Evolutionary conservation across 1,140 invertebrate species (phyloP).

Genomic region (Drosophila seguyi): DNA sequence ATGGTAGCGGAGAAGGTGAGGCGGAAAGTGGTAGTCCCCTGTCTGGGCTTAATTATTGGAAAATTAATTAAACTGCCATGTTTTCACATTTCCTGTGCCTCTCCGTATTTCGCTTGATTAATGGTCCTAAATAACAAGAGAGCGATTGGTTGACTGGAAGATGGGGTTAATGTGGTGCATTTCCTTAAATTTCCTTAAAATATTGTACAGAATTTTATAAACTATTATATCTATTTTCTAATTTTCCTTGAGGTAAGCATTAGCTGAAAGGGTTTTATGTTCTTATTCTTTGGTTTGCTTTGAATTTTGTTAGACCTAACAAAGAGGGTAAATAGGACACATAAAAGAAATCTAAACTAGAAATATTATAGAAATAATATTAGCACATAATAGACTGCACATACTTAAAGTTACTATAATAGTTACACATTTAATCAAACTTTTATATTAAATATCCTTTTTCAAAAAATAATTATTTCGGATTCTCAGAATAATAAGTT

Average conservation of each 20-base stretch:
- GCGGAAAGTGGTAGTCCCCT: slow-evolving; percentile 18
- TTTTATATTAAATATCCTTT: not conserved
- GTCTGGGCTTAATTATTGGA: slow-evolving; percentile 77
- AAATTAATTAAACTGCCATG: slow-evolving; percentile 80
- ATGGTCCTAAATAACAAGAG: slow-evolving; percentile 34
- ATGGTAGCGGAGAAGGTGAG: slow-evolving; percentile 6
- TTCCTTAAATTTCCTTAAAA: slow-evolving; percentile 2
- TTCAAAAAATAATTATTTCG: not conserved
- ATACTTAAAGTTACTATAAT: not conserved
- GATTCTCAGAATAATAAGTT: no score
- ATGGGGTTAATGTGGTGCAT: slow-evolving; percentile 20
- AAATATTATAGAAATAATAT: no score
- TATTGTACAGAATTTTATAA: not conserved
- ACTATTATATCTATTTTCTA: slow-evolving; percentile 1
- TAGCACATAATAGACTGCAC: no score
- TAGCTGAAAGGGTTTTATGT: no score
- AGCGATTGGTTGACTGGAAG: not conserved
- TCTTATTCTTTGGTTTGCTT: not conserved
- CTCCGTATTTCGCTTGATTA: slow-evolving; percentile 68
- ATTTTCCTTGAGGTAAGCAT: not conserved
- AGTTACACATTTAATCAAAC: no score
- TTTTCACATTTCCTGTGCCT: slow-evolving; percentile 59
- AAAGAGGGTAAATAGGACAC: no score
- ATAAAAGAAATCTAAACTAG: no score
- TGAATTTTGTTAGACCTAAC: no score